phyloP scores from a whole-genome alignment of 2,797 vertebrate genomes.

The Tinamus major region DNA sequence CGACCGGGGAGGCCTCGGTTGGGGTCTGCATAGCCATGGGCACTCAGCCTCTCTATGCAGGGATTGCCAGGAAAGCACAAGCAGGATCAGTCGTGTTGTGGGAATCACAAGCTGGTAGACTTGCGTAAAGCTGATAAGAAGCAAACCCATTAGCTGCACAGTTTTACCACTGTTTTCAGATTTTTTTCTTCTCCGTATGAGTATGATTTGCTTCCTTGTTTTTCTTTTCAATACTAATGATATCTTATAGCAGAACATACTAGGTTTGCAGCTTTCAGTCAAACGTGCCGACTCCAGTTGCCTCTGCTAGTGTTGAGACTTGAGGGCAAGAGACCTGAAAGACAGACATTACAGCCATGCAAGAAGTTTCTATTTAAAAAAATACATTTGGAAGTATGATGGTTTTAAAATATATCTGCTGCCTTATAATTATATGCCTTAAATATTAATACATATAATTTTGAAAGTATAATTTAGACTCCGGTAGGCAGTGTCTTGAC shows the following conservation, averaged over 20 bases:
- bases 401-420: conserved; percentile 25
- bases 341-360: background rate
- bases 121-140: background rate
- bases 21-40: rapidly evolving
- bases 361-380: conserved; percentile 26
- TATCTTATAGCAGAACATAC: background rate
- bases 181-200: background rate
- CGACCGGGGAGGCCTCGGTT: rapidly evolving
- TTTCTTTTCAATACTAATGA: background rate
- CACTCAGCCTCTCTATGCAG: background rate
- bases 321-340: conserved; percentile 35
- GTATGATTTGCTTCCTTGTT: background rate
- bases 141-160: background rate
- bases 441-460: conserved; percentile 62
- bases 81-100: background rate
- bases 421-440: conserved; percentile 37
- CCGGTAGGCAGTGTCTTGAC: background rate
- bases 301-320: background rate
- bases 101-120: background rate
- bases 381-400: background rate
- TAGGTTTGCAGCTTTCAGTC: background rate
- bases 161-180: background rate
- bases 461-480: conserved; percentile 48
- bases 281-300: background rate
- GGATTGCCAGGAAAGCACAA: background rate